Percentiles rank a stretch among this genome's conserved stretches.
Conservation (phyloP, 2,888 invertebrate genomes). For the Leucozona laternaria region DNA sequence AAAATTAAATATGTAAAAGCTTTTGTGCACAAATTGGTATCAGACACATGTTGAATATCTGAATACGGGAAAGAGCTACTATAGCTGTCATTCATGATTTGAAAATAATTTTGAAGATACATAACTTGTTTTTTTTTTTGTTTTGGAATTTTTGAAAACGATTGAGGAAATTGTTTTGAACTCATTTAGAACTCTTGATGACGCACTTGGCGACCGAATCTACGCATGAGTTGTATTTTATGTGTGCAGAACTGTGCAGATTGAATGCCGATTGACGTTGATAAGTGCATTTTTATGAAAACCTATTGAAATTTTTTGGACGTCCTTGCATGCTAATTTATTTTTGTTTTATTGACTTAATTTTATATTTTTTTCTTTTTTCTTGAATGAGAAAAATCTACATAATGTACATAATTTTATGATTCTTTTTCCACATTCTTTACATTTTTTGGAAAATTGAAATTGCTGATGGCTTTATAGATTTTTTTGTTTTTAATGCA, state of each 20-base stretch:
- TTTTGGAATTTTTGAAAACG: conserved; percentile 16
- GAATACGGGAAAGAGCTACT: neutral
- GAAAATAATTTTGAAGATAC: conserved; percentile 21
- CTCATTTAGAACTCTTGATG: conserved; percentile 23
- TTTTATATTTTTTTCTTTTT: neutral
- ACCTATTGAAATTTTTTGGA: conserved; percentile 27
- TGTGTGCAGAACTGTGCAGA: conserved; percentile 14
- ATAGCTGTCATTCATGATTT: conserved; percentile 35
- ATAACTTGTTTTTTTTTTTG: neutral
- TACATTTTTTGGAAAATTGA: neutral
- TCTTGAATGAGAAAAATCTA: neutral
- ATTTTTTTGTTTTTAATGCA: neutral
- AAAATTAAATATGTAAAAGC: conserved; percentile 10
- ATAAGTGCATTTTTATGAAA: conserved; percentile 53
- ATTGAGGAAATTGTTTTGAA: conserved; percentile 17
- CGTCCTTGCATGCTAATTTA: conserved; percentile 21
- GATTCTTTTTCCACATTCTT: neutral
- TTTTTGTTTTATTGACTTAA: conserved; percentile 37
- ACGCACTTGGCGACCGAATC: conserved; percentile 48
- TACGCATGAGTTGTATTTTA: conserved; percentile 43
- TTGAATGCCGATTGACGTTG: conserved; percentile 27
- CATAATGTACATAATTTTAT: neutral
- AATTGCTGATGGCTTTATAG: neutral
- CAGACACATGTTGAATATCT: conserved; percentile 61
- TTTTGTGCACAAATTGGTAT: conserved; percentile 40